phyloP scores from a whole-genome alignment of 2,888 invertebrate genomes.

The Brachynemurus nebulosus region DNA sequence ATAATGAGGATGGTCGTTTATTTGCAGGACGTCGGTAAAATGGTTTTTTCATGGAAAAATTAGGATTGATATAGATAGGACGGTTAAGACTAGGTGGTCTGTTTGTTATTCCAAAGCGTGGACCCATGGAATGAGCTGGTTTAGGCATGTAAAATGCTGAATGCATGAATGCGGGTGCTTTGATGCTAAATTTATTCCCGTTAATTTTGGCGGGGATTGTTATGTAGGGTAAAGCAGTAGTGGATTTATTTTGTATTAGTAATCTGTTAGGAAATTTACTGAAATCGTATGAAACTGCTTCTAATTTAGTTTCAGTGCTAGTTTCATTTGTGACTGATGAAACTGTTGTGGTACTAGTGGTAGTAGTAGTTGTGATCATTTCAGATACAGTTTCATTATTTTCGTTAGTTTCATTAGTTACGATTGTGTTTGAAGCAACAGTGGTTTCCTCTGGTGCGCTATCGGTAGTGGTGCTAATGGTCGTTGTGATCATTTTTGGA shows the following conservation, averaged over 20 bases:
- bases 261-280: conserved; percentile 3
- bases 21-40: not conserved
- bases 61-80: conserved; percentile 4
- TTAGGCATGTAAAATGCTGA: not conserved
- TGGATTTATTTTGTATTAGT: not conserved
- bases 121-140: not conserved
- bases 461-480: not conserved
- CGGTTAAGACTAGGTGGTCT: conserved; percentile 1
- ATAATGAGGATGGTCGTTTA: conserved; percentile 2
- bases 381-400: not conserved
- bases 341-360: conserved; percentile 2
- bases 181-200: too few relatives aligned
- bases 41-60: conserved; percentile 7
- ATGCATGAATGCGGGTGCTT: not conserved
- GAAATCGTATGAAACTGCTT: not conserved
- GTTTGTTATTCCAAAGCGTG: conserved; percentile 6
- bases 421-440: not conserved
- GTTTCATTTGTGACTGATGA: conserved; percentile 4
- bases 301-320: not conserved
- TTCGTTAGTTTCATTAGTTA: not conserved
- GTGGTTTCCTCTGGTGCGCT: not conserved
- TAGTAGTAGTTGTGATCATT: not conserved
- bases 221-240: conserved; percentile 1
- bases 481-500: not conserved
- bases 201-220: too few relatives aligned